Conservation (phyloP, 2,888 invertebrate genomes). For the Calameuta filiformis region DNA sequence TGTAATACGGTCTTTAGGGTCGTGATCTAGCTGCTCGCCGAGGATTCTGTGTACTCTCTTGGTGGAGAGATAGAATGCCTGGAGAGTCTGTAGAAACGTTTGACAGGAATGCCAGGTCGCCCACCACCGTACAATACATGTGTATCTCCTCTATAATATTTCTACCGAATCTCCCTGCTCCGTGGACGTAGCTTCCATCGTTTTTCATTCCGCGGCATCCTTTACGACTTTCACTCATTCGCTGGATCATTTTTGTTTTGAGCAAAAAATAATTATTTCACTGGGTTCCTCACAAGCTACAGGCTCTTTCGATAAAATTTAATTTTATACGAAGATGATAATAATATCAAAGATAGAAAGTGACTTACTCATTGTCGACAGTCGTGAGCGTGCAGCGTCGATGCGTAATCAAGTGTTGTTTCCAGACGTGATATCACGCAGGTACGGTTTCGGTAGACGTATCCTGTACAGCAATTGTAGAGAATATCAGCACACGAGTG, state of each 20-base stretch:
- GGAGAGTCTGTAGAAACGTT: not conserved
- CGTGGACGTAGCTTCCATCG: not conserved
- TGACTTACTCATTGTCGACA: not conserved
- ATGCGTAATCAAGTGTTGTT: not conserved
- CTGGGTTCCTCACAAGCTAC: not conserved
- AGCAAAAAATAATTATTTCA: not conserved
- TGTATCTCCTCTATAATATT: not conserved
- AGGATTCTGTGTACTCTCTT: not conserved
- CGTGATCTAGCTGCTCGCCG: not conserved
- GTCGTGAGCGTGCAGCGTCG: not conserved
- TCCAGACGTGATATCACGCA: not conserved
- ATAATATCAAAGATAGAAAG: not conserved
- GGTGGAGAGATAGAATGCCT: not conserved
- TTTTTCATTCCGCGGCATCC: not conserved
- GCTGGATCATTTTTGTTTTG: not conserved
- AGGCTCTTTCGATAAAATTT: not conserved
- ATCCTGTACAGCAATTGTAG: not conserved
- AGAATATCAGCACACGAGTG: not conserved
- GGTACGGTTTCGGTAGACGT: constrained; percentile 14
- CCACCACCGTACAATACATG: not conserved
- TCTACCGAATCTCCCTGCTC: not conserved
- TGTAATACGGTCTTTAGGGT: not conserved
- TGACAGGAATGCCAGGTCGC: not conserved
- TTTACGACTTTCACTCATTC: not conserved
- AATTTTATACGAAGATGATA: not conserved